Base-by-base conservation (phyloP, 2,113 vertebrate genomes). In the Himantopus leucocephalus region DNA sequence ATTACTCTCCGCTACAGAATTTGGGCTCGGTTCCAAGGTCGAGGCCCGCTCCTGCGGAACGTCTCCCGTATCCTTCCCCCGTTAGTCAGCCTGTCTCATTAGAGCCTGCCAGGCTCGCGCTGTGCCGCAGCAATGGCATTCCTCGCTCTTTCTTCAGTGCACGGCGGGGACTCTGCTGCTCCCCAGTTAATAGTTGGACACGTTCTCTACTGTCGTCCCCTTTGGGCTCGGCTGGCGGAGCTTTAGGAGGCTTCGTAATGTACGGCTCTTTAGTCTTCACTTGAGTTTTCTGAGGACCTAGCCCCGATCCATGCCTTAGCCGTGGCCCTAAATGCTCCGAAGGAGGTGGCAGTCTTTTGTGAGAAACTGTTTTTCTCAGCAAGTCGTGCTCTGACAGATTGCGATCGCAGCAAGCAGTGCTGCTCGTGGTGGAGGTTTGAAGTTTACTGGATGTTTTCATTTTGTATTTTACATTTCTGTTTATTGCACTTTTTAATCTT, bases 41-140 rank as follows among this genome's bases (percentile, higher is more conserved):
- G 6, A 76, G 83, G 80, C 84, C 88, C 47, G 64, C 76, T 95
- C 47, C 94, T n/a, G 83, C 70, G 68, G 83, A 81, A 94, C 3
- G 10, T 93, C 79, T 92, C 85, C 90, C 37, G 4, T 35, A 24
- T 58, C 63, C 83, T 64, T 63, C 20, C 56, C 88, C 85, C 6
- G 35, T 56, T 64, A 83, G 75, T 39, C 85, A 95, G 92, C 77
- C 91, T 94, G 92, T 75, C 94, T 97, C 94, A 66, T 97, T 87
- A 97, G 76, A 95, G 88, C 2, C 88, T 67, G 94, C 59, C 16
- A 55, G 85, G 48, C 48, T 29, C 21, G 52, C 21, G 22, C 80
- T 27, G 62, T 34, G 82, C 88, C 2, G 3, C 34, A 56, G 79
- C 76, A 34, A 1, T 50, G 80, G 41, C 62, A 55, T 5, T 41